Base-by-base conservation (phyloP, 2,888 invertebrate genomes). In the Malachius bipustulatus region DNA sequence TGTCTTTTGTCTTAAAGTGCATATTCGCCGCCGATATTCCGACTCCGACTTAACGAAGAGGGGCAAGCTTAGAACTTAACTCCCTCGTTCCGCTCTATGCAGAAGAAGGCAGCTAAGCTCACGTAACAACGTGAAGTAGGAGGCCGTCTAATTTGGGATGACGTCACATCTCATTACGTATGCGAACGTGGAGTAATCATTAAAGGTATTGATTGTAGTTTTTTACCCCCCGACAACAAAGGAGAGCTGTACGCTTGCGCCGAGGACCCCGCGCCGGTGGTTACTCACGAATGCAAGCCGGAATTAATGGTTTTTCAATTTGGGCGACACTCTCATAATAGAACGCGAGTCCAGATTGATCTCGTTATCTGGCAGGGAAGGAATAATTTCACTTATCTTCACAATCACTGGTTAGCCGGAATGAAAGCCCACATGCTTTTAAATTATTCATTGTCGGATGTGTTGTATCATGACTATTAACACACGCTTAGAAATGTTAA, bases 201-300 rank as follows among this genome's bases (percentile, higher is more conserved):
- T 60, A 57, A 19, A 57, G 57, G 59, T 62, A 62, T 62, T 56
- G 60, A 62, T 62, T 62, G 57, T 52, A 53, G 51, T 56, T 58
- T 59, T 57, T 59, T 57, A 52, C 51, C 53, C 55, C 53, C 46
- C 48, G 41, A 43, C 47, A 36, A 41, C 32, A 44, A 46, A 42
- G 41, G 47, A 45, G 47, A 40, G 41, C 41, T 43, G 43, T 43
- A 50, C 57, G 55, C 55, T 43, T 52, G 56, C 56, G 56, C 50
- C 36, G 39, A 39, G 44, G 45, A 39, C 9, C 43, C 45, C 48
- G 51, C n/a, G n/a, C n/a, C n/a, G n/a, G n/a, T n/a, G n/a, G n/a
- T n/a, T n/a, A n/a, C n/a, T 54, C 55, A 54, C 54, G 56, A 57
- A 56, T 53, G 48, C 47, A 47, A 45, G n/a, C n/a, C n/a, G 24